Evolutionary conservation across 1,140 invertebrate genomes (phyloP), one percentile per base, ranked within the genome.

Genomic region (Drosophila simulans): DNA sequence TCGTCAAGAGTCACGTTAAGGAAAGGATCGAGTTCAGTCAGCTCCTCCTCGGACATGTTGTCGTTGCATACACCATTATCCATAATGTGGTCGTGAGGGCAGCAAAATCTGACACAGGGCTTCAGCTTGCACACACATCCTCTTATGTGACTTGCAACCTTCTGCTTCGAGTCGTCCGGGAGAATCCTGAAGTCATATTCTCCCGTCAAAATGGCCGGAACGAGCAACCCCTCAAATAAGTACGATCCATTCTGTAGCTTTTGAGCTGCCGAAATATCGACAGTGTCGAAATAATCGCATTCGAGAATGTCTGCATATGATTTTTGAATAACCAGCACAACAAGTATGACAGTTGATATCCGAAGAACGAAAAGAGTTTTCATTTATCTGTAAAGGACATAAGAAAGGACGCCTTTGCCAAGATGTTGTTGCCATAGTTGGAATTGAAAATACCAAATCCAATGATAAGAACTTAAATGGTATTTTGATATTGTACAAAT

Each of bases 201-300:
- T 3, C 54, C 77, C 17, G 70, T 77, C 17, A 63, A 52, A 3
- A 71, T 37, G 0, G 62, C 27, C 3, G 90, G 82, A 52, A 91
- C 58, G n/a, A 91, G n/a, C 0, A 90, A 1, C 0, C 37, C 56
- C 10, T 91, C 65, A 22, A 81, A 88, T 7, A 76, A 8, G 46
- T 80, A 91, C 0, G 90, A 88, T 7, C 85, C 80, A 65, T 85
- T 90, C 7, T 37, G 10, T 0, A 84, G 48, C 12, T 25, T 68
- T 25, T 55, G 4, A 15, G 49, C 60, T 2, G 20, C 20, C n/a
- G 60, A 69, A 12, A 91, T 40, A 35, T 68, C 40, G 2, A 86
- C 77, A 1, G 90, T 91, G 20, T 91, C 89, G 12, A 75, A 73
- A 58, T 73, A 91, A 39, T 74, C 55, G 43, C 90, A 91, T 12